A percentile compares a stretch with the other conserved stretches of the same genome.
Evolutionary conservation across 1,140 invertebrate species (phyloP).

Genomic region (Panulirus ornatus): DNA sequence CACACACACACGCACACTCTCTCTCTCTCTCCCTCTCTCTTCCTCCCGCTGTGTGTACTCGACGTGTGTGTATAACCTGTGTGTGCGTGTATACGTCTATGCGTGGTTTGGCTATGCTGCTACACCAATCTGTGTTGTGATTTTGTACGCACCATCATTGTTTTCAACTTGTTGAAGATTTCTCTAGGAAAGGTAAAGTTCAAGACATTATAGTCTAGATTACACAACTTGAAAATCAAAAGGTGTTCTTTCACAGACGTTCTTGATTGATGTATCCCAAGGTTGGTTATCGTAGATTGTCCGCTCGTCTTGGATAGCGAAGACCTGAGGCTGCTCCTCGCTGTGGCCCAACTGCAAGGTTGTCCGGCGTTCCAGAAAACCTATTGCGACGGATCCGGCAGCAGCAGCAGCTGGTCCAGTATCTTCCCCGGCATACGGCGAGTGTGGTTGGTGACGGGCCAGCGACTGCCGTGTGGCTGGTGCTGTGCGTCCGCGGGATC

Average conservation of each 20-base stretch:
- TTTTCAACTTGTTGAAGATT: conserved; percentile 68
- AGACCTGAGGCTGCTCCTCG: conserved; percentile 44
- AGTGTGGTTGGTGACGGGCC: conserved; percentile 11
- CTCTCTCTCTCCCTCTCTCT: conserved; percentile 65
- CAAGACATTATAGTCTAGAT: conserved; percentile 21
- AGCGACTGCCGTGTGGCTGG: conserved; percentile 32
- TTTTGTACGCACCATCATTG: conserved; percentile 56
- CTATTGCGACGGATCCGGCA: conserved; percentile 5
- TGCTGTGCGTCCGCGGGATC: conserved; percentile 20
- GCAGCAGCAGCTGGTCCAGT: conserved; percentile 9
- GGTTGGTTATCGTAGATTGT: conserved; percentile 30
- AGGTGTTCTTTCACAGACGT: conserved; percentile 32
- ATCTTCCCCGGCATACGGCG: conserved; percentile 11
- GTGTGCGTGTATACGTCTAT: conserved; percentile 42
- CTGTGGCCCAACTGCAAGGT: conserved; percentile 39
- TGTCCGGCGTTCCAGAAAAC: conserved; percentile 12
- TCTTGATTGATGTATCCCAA: conserved; percentile 42
- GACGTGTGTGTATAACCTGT: conserved; percentile 37
- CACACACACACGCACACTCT: conserved; percentile 66
- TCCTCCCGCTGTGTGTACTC: conserved; percentile 56
- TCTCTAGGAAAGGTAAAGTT: conserved; percentile 39
- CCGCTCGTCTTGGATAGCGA: conserved; percentile 32
- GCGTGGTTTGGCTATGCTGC: conserved; percentile 61
- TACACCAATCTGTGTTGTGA: conserved; percentile 67
- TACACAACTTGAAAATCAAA: conserved; percentile 47